Percentiles rank a stretch among this genome's conserved stretches.
These are phyloP conservation scores for Tetrapedia diversipes DNA, from an alignment of 2,888 invertebrate species.

Conservation along the genomic window DNA sequence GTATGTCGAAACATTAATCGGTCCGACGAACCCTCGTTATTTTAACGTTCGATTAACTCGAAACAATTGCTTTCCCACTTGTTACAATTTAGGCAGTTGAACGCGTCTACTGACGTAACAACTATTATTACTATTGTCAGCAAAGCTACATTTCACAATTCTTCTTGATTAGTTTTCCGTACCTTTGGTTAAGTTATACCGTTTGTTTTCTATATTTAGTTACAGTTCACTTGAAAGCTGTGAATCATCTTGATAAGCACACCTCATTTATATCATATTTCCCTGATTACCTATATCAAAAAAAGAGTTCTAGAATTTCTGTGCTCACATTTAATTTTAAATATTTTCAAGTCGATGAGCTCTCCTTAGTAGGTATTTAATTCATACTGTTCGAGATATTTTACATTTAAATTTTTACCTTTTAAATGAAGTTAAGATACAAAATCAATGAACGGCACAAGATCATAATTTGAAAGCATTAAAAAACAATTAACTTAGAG, in stretches of 20 bases:
- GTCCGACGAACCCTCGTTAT: slow-evolving; percentile 61
- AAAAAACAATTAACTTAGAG: neutral
- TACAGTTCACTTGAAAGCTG: neutral
- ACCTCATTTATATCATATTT: neutral
- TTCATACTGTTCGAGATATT: neutral
- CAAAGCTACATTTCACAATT: slow-evolving; percentile 30
- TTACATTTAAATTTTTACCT: neutral
- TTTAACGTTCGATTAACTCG: slow-evolving; percentile 72
- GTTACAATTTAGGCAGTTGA: slow-evolving; percentile 73
- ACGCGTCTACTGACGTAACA: slow-evolving; percentile 69
- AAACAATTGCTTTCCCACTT: slow-evolving; percentile 75
- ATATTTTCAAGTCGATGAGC: too few relatives aligned
- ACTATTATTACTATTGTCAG: slow-evolving; percentile 65
- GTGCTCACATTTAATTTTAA: too few relatives aligned
- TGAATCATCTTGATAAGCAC: slow-evolving; percentile 19
- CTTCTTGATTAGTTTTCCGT: neutral
- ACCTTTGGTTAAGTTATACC: neutral
- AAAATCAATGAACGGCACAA: neutral
- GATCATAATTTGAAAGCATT: neutral
- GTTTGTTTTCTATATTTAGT: neutral
- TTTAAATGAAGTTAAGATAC: neutral
- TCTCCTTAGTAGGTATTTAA: neutral
- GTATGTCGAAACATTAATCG: slow-evolving; percentile 33
- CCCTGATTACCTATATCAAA: neutral
- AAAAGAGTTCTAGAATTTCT: neutral